Evolutionary conservation across 2,113 vertebrate species (phyloP).

Genomic region (Columba janthina): DNA sequence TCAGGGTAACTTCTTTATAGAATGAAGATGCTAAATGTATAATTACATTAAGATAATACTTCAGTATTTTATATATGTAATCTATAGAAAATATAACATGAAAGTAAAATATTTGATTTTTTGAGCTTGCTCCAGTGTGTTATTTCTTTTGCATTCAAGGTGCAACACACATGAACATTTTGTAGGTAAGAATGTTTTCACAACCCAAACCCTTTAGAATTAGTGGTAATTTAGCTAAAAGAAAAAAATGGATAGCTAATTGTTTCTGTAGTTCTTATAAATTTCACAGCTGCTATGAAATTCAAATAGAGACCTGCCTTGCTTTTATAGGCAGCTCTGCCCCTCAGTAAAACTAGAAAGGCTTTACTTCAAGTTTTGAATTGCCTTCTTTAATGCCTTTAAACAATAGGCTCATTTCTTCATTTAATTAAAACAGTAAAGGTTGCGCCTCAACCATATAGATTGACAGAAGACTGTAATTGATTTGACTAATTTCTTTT

Average conservation of each 20-base stretch:
- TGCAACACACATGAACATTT: background rate
- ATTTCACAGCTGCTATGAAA: slow-evolving; percentile 74
- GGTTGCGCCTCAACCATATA: slow-evolving; percentile 54
- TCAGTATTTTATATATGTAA: background rate
- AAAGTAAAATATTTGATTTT: background rate
- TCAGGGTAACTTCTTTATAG: background rate
- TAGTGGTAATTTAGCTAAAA: background rate
- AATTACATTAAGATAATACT: background rate
- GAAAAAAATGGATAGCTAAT: background rate
- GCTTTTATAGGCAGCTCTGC: slow-evolving; percentile 68
- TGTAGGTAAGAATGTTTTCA: background rate
- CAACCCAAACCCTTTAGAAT: background rate
- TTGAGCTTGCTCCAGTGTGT: background rate
- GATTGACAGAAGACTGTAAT: slow-evolving; percentile 62
- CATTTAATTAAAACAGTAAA: slow-evolving; percentile 82
- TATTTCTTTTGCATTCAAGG: background rate
- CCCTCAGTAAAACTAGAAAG: slow-evolving; percentile 51
- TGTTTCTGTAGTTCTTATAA: slow-evolving; percentile 61
- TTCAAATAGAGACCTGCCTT: slow-evolving; percentile 72
- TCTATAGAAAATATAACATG: background rate
- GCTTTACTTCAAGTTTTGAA: slow-evolving; percentile 53
- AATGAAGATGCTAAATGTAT: background rate
- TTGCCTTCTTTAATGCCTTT: slow-evolving; percentile 67
- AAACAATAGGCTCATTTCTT: slow-evolving; percentile 74
- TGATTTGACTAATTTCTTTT: slow-evolving; percentile 71